Conservation (phyloP, 2,797 vertebrate species). For the Malacoraja senta region DNA sequence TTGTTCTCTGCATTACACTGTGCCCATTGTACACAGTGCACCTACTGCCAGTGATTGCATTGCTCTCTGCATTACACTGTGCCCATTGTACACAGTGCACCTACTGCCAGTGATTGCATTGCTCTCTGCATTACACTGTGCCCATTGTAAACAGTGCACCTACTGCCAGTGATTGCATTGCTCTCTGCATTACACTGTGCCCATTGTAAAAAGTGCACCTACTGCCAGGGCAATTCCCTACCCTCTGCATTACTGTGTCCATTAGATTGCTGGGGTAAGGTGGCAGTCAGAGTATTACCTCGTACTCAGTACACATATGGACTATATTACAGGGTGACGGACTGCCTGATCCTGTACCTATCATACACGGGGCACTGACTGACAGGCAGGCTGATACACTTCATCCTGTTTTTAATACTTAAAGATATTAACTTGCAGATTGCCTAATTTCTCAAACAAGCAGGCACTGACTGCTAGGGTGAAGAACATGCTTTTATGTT, state of each 20-base stretch:
- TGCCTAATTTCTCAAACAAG: not conserved
- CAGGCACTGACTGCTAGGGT: not conserved
- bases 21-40: not conserved
- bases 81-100: too few relatives aligned
- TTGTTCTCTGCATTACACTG: not conserved
- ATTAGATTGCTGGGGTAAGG: too few relatives aligned
- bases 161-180: too few relatives aligned
- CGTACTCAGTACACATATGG: too few relatives aligned
- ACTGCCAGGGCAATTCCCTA: not conserved
- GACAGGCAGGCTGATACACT: not conserved
- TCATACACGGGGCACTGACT: not conserved
- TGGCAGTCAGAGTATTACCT: too few relatives aligned
- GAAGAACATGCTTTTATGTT: too few relatives aligned
- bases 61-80: not conserved
- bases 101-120: too few relatives aligned
- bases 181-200: not conserved
- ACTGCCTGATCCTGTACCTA: not conserved
- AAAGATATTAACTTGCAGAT: not conserved
- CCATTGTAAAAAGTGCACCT: not conserved
- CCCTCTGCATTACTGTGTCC: too few relatives aligned
- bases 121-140: not conserved
- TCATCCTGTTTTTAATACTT: not conserved
- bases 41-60: not conserved
- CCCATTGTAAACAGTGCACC: not conserved
- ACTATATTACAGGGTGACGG: too few relatives aligned